Base-by-base conservation (phyloP, 1,140 invertebrate genomes). In the Linepithema humile region DNA sequence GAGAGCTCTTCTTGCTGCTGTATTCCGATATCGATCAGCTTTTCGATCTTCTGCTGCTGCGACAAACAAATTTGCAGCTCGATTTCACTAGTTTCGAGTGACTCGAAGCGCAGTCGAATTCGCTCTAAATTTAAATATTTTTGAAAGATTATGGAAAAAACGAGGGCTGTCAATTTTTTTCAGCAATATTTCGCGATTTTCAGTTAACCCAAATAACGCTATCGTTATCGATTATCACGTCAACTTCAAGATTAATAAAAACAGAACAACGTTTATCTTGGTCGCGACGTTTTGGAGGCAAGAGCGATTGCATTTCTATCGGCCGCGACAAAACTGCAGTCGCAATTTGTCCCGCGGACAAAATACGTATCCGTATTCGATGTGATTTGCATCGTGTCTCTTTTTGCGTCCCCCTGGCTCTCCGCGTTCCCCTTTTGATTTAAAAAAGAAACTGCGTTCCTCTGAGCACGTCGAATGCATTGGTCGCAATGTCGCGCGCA, bases 311-410 rank as follows among this genome's bases (percentile, higher is more conserved):
- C 75, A 55, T 80, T 57, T 80, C 67, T 35, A 53, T 53, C 48
- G 48, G 57, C 15, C 45, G n/a, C 35, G 32, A 78, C 62, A 50
- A 62, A 78, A 40, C 62, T 69, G 35, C 64, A 55, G 9, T 70
- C 75, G 64, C 75, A 32, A 70, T 80, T 65, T 55, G 38, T 53
- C 75, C 23, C 48, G 17, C n/a, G 48, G 48, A 69, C 62, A 69
- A 67, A n/a, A 78, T 55, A 78, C 64, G 64, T n/a, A n/a, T 35
- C 75, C 75, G 64, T 69, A 70, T 80, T 80, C 55, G 48, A 70
- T 15, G 64, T 64, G 65, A 70, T 80, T 80, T 80, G 48, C 45
- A n/a, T 70, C 75, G 75, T 38, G 32, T 53, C 62, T 69, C 45
- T 78, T 78, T 78, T 78, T 78, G 43, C 43, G 9, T 23, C 15